Evolutionary conservation across 2,113 vertebrate genomes (phyloP), one percentile per base, ranked within the genome.

Genomic region (Podarcis muralis): DNA sequence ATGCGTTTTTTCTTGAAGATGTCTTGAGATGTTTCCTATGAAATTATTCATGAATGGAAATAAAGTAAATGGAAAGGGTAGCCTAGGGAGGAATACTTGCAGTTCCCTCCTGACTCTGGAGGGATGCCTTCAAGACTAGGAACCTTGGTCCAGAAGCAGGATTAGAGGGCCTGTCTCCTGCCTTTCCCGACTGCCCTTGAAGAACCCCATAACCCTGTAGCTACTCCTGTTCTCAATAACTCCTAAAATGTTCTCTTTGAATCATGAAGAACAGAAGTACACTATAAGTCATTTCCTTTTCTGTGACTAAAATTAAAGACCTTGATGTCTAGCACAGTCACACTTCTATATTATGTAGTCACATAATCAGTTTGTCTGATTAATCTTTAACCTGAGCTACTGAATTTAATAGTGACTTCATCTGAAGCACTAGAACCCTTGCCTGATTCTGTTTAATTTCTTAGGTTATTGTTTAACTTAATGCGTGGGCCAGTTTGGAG

Each of bases 341-440:
- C 37, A 22, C 15, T 57, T 87, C 75, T 72, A 81, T 81, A 11
- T 87, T 48, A 87, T 68, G 11, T 40, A 87, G 81, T 81, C 71
- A 62, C 53, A 81, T 81, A 12, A 53, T 87, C 59, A 62, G 59
- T n/a, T 6, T 72, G 71, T 69, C 23, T 81, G 32, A 81, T 87
- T 40, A 74, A 62, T 32, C 79, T 82, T 81, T 74, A 65, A 75
- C 35, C 22, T 23, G 15, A 3, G 30, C 62, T 57, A n/a, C 15
- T 75, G 27, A 40, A 82, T 82, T 82, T 74, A 82, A 82, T 75
- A 74, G 53, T 27, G 22, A 75, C 69, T 82, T 82, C 27, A 30
- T 23, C 2, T 59, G 20, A 65, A 65, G 74, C 5, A 12, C 53
- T 32, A 43, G 59, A 88, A 88, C 48, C 40, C 59, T 43, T 40